Evolutionary conservation across 2,888 invertebrate species (phyloP), one percentile per base, ranked within the genome.

Genomic region (Aleiodes testaceus): DNA sequence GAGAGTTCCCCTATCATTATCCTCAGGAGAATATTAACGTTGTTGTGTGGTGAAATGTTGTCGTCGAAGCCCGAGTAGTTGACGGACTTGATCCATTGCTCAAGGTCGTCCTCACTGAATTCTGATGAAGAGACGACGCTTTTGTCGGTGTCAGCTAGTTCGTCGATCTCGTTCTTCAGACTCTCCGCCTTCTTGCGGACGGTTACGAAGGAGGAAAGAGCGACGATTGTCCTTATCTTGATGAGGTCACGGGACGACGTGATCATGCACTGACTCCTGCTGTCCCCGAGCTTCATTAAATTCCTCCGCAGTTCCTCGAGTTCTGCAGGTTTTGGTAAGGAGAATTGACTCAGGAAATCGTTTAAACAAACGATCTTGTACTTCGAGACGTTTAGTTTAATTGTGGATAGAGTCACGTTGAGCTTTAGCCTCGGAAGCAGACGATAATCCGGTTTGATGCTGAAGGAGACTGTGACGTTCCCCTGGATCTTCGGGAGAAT

Each of bases 61-160:
- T 95, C 95, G 77, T 95, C 95, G 76, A 95, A 93, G 1, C 95
- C 94, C 1, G 94, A 94, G 47, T 95, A 89, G 86, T 94, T 94
- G 0, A 94, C 92, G 6, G 91, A 92, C 72, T 94, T 89, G 0
- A 94, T 93, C 90, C 93, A 94, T 63, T 92, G 90, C 81, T 95
- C 94, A 79, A 90, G 89, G 75, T 93, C 93, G 75, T 93, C 93
- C 78, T 93, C 93, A 61, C 93, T 93, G 70, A 91, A 90, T 75
- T 93, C 93, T 0, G 92, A 90, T 0, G 92, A 90, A 0, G 92
- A 90, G 0, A 91, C 89, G 63, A 90, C 89, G 69, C 90, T 89
- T 70, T 87, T 82, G 61, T 83, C 84, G 2, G 82, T 76, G 52
- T 83, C 84, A 12, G 80, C 76, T 6, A 79, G 72, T 18, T 79